Conservation (phyloP, 2,888 invertebrate species). For the Chloroclystis v-ata region DNA sequence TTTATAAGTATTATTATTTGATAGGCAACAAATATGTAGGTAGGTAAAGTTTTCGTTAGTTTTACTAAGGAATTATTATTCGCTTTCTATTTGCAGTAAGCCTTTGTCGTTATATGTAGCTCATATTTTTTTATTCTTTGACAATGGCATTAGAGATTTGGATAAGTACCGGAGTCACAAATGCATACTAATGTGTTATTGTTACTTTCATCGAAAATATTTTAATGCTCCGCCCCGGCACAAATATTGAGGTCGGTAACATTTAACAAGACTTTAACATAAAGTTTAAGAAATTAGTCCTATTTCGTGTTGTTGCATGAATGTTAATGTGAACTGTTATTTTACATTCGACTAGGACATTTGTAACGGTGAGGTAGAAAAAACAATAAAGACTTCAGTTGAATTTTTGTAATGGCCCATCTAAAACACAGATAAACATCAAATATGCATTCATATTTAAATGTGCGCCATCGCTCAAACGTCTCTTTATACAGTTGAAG, state of each 20-base stretch:
- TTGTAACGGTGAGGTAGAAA: too few relatives aligned
- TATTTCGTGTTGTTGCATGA: too few relatives aligned
- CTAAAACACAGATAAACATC: too few relatives aligned
- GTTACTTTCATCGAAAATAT: constrained; percentile 51
- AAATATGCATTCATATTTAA: neutral
- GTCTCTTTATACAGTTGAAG: constrained; percentile 21
- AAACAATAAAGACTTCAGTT: too few relatives aligned
- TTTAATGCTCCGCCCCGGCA: constrained; percentile 45
- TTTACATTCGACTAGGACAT: too few relatives aligned
- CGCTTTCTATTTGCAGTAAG: constrained; percentile 54
- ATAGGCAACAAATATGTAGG: too few relatives aligned
- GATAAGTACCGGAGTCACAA: constrained; percentile 57
- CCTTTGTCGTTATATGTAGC: constrained; percentile 47
- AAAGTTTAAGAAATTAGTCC: too few relatives aligned
- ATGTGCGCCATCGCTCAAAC: constrained; percentile 14
- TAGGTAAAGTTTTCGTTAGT: too few relatives aligned
- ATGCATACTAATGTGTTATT: constrained; percentile 59
- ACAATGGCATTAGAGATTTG: constrained; percentile 49
- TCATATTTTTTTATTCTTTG: constrained; percentile 38
- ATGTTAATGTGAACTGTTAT: too few relatives aligned
- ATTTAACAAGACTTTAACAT: constrained; percentile 32
- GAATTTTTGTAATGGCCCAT: too few relatives aligned
- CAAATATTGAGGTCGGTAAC: constrained; percentile 41
- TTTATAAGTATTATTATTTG: too few relatives aligned
- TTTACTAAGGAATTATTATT: constrained; percentile 34